Percentiles rank a stretch among this genome's conserved stretches.
These are phyloP conservation scores for Andrena camellia DNA, from an alignment of 2,888 invertebrate genomes.

Conservation along the genomic window DNA sequence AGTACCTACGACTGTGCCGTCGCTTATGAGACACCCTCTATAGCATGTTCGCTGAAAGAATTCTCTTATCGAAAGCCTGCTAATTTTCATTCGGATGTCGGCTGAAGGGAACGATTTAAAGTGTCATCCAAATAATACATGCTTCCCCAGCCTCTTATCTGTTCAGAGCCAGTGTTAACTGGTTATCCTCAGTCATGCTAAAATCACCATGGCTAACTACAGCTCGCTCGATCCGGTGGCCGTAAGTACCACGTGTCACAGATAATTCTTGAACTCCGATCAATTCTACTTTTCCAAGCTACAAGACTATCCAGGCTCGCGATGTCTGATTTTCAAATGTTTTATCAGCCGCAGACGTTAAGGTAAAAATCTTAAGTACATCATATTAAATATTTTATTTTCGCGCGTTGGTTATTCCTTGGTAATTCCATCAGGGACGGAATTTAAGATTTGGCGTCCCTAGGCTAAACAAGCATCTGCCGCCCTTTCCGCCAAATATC, in stretches of 20 bases:
- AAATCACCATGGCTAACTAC: constrained; percentile 26
- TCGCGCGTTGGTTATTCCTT: neutral
- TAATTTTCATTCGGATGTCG: neutral
- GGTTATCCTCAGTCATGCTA: constrained; percentile 21
- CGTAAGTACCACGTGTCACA: constrained; percentile 34
- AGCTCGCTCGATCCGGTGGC: constrained; percentile 4
- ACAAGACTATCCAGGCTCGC: neutral
- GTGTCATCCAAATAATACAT: neutral
- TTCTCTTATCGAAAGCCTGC: neutral
- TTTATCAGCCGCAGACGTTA: constrained; percentile 19
- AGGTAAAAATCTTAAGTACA: neutral
- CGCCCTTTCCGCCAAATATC: too few species aligned
- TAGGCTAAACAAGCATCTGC: too few species aligned
- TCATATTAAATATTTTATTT: neutral
- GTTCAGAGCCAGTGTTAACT: constrained; percentile 33
- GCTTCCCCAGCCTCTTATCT: constrained; percentile 24
- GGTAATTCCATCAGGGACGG: neutral
- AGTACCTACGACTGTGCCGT: too few species aligned
- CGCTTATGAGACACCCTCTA: too few species aligned
- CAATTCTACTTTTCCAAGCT: constrained; percentile 14
- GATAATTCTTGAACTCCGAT: constrained; percentile 54
- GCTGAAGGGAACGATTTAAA: neutral
- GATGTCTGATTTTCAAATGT: constrained; percentile 2
- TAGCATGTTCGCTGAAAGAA: neutral
- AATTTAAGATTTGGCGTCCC: too few species aligned